Conservation (phyloP, 2,888 invertebrate species). For the Epinotia ramella region DNA sequence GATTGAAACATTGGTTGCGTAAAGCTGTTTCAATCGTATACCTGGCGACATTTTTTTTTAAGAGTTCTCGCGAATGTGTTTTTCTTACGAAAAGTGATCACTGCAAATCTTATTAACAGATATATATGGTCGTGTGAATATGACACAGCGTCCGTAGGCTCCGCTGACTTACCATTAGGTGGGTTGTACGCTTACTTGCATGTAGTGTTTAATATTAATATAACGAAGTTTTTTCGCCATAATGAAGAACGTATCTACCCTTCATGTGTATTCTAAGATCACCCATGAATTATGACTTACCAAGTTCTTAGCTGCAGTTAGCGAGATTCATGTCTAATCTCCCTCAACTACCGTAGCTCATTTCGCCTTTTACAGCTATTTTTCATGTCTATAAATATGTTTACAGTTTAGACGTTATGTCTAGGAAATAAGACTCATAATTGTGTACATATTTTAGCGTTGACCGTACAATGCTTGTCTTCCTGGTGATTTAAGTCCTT, state of each 20-base stretch:
- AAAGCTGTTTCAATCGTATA: too few species aligned
- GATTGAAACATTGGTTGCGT: too few species aligned
- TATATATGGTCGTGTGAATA: too few species aligned
- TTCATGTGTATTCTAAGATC: constrained; percentile 16
- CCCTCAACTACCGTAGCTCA: constrained; percentile 32
- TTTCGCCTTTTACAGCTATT: constrained; percentile 28
- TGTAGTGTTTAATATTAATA: too few species aligned
- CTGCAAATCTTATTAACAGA: too few species aligned
- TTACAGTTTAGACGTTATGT: background rate
- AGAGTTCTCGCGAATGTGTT: too few species aligned
- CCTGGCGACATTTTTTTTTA: too few species aligned
- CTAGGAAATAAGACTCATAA: background rate
- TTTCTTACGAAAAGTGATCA: too few species aligned
- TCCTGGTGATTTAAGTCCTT: background rate
- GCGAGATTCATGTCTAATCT: constrained; percentile 43
- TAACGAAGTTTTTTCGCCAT: too few species aligned
- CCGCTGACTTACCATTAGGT: too few species aligned
- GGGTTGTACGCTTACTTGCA: too few species aligned
- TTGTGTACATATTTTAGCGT: constrained; percentile 1
- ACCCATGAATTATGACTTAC: constrained; percentile 35
- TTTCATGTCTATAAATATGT: background rate
- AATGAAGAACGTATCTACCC: constrained; percentile 18
- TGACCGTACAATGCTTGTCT: background rate
- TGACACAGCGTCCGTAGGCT: too few species aligned
- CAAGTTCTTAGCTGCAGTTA: constrained; percentile 42